Base-by-base conservation (phyloP, 1,140 invertebrate genomes). In the Drosophila lacertosa region DNA sequence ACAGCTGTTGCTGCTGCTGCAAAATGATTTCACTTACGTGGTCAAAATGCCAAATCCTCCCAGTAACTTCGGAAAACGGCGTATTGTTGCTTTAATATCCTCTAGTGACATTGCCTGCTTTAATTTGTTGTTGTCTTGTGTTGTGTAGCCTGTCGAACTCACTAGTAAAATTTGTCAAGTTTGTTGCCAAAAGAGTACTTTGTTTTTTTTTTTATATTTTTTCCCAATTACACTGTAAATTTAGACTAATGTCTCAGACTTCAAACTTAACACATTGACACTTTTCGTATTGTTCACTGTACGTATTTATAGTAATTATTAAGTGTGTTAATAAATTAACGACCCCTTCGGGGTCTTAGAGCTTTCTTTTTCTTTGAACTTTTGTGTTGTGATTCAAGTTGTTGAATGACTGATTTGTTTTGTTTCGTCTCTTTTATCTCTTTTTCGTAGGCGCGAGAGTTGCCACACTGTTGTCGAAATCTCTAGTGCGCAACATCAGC, bases 21-120 rank as follows among this genome's bases (percentile, higher is more conserved):
- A 11, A 22, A 51, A 4, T 9, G 9, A 7, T 29, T 50, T 37
- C 24, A 84, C 89, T 90, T 83, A 90, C 89, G 89, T 84, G 62
- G 84, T 90, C 33, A 90, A 68, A 15, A 90, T 72, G 47, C 89
- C 89, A 74, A 90, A 67, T 55, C 89, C 70, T 45, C 89, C 89
- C 4, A 89, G 45, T 59, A 89, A 62, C 62, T 90, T 90, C 39
- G 78, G 78, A 74, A 89, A 77, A 74, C 89, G 89, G 57, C 80
- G 69, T 51, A 90, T 24, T 40, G 75, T 89, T 60, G 69, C 47
- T 68, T 79, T 89, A 18, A 89, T 71, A 65, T 89, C 79, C 66
- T 89, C 84, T 50, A 89, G 79, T 83, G 83, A 79, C 83, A 89
- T 84, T 65, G 78, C 78, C 78, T 66, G 67, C 16, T 59, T 26